Base-by-base conservation (phyloP, 2,797 vertebrate genomes). In the Sparidentex hasta region DNA sequence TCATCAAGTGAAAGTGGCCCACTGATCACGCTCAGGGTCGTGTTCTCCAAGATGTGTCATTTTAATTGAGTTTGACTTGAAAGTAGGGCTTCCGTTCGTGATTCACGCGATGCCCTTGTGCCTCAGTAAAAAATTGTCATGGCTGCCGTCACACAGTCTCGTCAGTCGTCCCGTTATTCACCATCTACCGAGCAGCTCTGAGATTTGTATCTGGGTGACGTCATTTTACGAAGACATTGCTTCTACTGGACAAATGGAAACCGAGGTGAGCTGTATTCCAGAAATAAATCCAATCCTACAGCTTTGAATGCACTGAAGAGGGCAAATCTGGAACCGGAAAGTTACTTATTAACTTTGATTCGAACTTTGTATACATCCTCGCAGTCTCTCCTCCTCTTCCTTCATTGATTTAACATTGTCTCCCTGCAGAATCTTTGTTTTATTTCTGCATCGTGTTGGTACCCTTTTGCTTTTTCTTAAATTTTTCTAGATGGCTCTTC, bases 141-240 rank as follows among this genome's bases (percentile, higher is more conserved):
- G 13, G 71, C 44, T 33, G 23, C 63, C 51, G 57, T 72, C 68
- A 27, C 46, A 51, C n/a, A 25, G 44, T 54, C 29, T 38, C 4
- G 21, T 25, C n/a, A 29, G 8, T 21, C 62, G 29, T 25, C 67
- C 48, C 11, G 67, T 75, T 68, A 72, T 83, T 69, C 29, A 29
- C 46, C 12, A n/a, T 41, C 20, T 52, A 11, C 38, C 38, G n/a
- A 52, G 47, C 27, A 21, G 29, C 48, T 17, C 33, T 4, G 21
- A 3, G 0, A 66, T 63, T 33, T 66, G 50, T 48, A 25, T 46
- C 50, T 46, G 14, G 1, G 33, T 62, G 50, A 52, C 41, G 9
- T 52, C 41, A 13, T 12, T 33, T 12, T 43, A 7, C 4, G 3
- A 1, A 43, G 20, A 20, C 1, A 3, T 29, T 2, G 44, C 3